A percentile compares a stretch with the other conserved stretches of the same genome.
These are phyloP conservation scores for Himalopsyche phryganea DNA, from an alignment of 1,140 invertebrate genomes.

Conservation along the genomic window DNA sequence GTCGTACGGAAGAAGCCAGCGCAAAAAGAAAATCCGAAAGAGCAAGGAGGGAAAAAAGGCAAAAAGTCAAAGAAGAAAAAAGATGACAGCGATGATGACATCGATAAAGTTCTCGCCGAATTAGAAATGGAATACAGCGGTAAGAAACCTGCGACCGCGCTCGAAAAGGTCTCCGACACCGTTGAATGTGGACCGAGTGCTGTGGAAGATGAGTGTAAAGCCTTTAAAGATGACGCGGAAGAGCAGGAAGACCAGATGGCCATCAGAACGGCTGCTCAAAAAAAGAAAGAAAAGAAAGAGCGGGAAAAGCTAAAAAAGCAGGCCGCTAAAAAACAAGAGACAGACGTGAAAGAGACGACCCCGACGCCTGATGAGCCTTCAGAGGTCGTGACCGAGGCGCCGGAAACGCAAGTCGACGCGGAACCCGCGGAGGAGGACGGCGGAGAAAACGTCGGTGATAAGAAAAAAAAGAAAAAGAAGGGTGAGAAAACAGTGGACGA, in stretches of 20 bases:
- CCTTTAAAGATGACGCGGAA: constrained; percentile 52
- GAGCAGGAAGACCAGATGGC: constrained; percentile 58
- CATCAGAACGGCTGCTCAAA: constrained; percentile 78
- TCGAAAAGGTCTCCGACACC: constrained; percentile 36
- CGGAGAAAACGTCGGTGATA: constrained; percentile 40
- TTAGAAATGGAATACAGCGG: constrained; percentile 74
- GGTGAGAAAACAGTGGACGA: constrained; percentile 46
- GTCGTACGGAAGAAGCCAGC: constrained; percentile 47
- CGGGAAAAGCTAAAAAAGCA: constrained; percentile 73
- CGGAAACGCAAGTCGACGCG: constrained; percentile 36
- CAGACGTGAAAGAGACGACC: constrained; percentile 36
- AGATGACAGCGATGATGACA: constrained; percentile 78
- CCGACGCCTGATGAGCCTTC: constrained; percentile 34
- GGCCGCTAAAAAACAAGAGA: constrained; percentile 59
- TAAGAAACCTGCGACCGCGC: constrained; percentile 47
- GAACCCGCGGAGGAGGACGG: constrained; percentile 43
- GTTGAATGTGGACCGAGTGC: constrained; percentile 15
- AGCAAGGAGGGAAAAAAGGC: constrained; percentile 59
- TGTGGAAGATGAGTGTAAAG: too few relatives aligned
- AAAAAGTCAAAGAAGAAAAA: constrained; percentile 71
- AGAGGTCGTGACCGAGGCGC: constrained; percentile 37
- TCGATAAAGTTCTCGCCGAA: constrained; percentile 80
- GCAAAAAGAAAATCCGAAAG: constrained; percentile 54
- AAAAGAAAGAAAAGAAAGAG: constrained; percentile 85
- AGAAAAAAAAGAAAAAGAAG: constrained; percentile 59